Conservation (phyloP, 2,888 invertebrate species). For the Amiota mariae region DNA sequence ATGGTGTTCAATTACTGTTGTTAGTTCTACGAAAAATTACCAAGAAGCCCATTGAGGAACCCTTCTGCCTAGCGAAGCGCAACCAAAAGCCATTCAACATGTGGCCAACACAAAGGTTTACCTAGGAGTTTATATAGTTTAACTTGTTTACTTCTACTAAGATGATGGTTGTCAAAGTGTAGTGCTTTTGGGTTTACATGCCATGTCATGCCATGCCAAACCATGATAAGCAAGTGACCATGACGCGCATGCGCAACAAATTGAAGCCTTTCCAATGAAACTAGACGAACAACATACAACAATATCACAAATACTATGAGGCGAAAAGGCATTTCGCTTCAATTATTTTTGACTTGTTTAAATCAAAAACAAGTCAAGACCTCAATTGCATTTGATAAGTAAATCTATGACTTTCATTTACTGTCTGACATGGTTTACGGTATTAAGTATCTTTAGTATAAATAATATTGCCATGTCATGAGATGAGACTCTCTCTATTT, state of each 20-base stretch:
- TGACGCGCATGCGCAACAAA: conserved; percentile 14
- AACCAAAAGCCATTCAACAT: conserved; percentile 5
- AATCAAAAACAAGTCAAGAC: too few relatives aligned
- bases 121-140: background rate
- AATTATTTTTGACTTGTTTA: too few relatives aligned
- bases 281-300: background rate
- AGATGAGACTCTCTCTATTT: too few relatives aligned
- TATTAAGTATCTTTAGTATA: too few relatives aligned
- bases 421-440: too few relatives aligned
- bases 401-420: too few relatives aligned
- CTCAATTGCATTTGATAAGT: too few relatives aligned
- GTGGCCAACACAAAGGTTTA: background rate
- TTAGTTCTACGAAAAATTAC: background rate
- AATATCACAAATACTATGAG: background rate
- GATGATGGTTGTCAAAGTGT: background rate
- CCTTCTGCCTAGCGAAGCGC: conserved; percentile 14
- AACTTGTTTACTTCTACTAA: background rate
- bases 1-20: background rate
- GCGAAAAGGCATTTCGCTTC: background rate
- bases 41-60: background rate
- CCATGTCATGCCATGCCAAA: too few relatives aligned
- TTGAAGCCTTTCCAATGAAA: background rate
- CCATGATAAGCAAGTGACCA: conserved; percentile 20
- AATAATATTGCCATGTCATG: too few relatives aligned
- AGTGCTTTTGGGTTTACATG: background rate